phyloP scores from a whole-genome alignment of 2,797 vertebrate species.

The Sebastes nivosus region DNA sequence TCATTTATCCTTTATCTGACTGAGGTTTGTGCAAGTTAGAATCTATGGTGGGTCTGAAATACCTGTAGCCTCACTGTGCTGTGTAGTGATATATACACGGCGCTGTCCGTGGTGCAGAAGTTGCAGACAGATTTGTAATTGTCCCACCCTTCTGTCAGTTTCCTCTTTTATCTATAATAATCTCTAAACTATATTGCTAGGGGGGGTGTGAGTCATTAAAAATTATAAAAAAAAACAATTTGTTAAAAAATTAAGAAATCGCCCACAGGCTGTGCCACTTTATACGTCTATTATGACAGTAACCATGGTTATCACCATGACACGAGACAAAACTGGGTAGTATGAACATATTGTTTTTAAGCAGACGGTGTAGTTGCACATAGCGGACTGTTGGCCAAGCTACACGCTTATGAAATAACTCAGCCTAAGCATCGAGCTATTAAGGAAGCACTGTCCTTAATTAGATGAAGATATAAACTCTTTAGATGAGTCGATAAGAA shows the following conservation, averaged over 20 bases:
- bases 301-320: background rate
- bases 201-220: too few relatives aligned
- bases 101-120: too few relatives aligned
- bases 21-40: too few relatives aligned
- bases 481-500: constrained; percentile 81
- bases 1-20: too few relatives aligned
- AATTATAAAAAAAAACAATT: background rate
- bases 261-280: background rate
- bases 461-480: constrained; percentile 79
- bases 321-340: background rate
- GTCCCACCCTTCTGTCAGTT: too few relatives aligned
- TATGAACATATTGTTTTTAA: constrained; percentile 10
- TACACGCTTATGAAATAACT: constrained; percentile 71
- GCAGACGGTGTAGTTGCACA: constrained; percentile 23
- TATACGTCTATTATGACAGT: background rate
- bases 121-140: too few relatives aligned
- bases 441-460: constrained; percentile 73
- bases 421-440: constrained; percentile 71
- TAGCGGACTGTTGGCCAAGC: constrained; percentile 30
- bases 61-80: too few relatives aligned
- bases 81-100: too few relatives aligned
- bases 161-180: too few relatives aligned
- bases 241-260: too few relatives aligned
- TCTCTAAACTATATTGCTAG: too few relatives aligned
- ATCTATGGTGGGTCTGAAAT: too few relatives aligned